phyloP scores from a whole-genome alignment of 2,888 invertebrate species.

The Siphlonurus alternatus region DNA sequence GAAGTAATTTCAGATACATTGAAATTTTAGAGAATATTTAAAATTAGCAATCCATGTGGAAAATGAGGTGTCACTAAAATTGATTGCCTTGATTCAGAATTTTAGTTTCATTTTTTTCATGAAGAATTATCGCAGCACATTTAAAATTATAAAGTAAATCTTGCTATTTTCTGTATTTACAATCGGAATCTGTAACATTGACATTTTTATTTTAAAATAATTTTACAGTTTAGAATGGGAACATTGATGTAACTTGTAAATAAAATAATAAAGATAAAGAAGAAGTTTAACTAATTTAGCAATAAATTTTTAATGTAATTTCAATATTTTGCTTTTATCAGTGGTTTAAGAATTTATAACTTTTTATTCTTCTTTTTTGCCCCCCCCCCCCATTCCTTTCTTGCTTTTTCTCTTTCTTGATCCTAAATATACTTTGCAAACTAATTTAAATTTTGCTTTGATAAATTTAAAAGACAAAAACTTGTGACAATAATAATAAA shows the following conservation, averaged over 20 bases:
- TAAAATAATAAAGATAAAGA: not conserved
- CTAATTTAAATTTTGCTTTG: not conserved
- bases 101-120: no score
- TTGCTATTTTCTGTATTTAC: no score
- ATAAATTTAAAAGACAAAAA: not conserved
- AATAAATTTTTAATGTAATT: not conserved
- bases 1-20: no score
- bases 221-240: not conserved
- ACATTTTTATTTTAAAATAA: not conserved
- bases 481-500: not conserved
- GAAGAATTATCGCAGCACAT: no score
- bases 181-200: no score
- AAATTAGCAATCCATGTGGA: no score
- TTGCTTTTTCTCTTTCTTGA: not conserved
- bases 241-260: not conserved
- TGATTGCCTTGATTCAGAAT: no score
- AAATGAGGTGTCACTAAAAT: no score
- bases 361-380: not conserved
- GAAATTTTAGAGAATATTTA: no score
- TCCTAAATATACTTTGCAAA: not conserved
- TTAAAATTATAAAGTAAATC: no score
- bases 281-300: not conserved
- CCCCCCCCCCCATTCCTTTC: not conserved
- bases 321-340: not conserved
- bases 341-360: not conserved